These are phyloP conservation scores for Trichomalopsis sarcophagae DNA, from an alignment of 1,140 invertebrate genomes.

Conservation along the genomic window DNA sequence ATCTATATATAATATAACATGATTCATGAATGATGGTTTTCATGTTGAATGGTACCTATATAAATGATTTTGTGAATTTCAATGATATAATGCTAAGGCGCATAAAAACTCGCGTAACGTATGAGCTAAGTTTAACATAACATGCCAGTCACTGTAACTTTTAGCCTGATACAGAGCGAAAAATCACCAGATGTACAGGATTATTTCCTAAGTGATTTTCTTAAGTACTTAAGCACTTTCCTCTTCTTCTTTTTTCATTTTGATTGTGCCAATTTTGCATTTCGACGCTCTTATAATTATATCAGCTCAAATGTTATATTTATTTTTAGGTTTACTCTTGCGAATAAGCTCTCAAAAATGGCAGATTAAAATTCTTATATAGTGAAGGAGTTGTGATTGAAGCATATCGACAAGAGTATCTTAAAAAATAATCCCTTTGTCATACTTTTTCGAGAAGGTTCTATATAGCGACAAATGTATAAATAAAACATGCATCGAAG, in stretches of 20 bases:
- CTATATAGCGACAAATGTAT: constrained; percentile 27
- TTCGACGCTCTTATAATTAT: not conserved
- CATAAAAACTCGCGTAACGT: constrained; percentile 50
- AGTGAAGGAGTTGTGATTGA: not conserved
- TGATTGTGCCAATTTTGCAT: not conserved
- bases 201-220: constrained; percentile 58
- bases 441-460: constrained; percentile 20
- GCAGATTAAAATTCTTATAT: not conserved
- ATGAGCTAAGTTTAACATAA: constrained; percentile 57
- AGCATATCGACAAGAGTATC: constrained; percentile 1
- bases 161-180: constrained; percentile 51
- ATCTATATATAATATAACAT: not conserved
- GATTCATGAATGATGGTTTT: constrained; percentile 46
- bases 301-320: not conserved
- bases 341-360: not conserved
- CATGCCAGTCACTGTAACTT: constrained; percentile 58
- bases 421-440: constrained; percentile 62
- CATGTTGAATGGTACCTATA: constrained; percentile 18
- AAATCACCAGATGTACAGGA: constrained; percentile 54
- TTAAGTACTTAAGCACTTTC: not conserved
- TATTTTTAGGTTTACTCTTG: not conserved
- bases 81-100: constrained; percentile 42
- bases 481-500: constrained; percentile 35
- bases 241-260: not conserved
- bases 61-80: constrained; percentile 6